Percentiles rank a stretch among this genome's conserved stretches.
phyloP scores from a whole-genome alignment of 1,140 invertebrate species.

The Vanessa atalanta region DNA sequence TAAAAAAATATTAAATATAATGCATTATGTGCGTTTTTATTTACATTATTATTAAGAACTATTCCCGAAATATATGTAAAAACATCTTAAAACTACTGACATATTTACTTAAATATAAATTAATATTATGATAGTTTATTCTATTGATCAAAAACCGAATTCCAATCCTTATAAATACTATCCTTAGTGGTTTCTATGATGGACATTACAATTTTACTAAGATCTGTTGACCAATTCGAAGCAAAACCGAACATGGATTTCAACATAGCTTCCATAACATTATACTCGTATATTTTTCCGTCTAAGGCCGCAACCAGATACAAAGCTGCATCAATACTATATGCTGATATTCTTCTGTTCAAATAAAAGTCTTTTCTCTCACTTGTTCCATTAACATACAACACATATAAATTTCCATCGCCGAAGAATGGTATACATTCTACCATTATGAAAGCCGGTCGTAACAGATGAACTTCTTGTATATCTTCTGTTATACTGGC shows the following conservation, averaged over 20 bases:
- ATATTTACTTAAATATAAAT: neutral
- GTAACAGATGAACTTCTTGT: conserved; percentile 50
- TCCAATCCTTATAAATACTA: conserved; percentile 34
- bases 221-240: conserved; percentile 50
- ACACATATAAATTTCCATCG: conserved; percentile 56
- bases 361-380: conserved; percentile 60
- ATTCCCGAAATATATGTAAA: too few relatives aligned
- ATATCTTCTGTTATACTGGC: conserved; percentile 54
- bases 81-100: neutral
- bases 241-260: conserved; percentile 60
- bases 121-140: neutral
- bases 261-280: conserved; percentile 61
- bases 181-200: conserved; percentile 52
- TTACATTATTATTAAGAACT: too few relatives aligned
- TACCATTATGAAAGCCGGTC: conserved; percentile 67
- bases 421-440: conserved; percentile 60
- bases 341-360: conserved; percentile 53
- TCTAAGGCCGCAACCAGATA: conserved; percentile 62
- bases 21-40: too few relatives aligned
- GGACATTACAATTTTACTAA: conserved; percentile 61
- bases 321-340: conserved; percentile 63
- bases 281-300: conserved; percentile 69
- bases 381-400: conserved; percentile 60
- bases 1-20: too few relatives aligned
- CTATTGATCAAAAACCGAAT: conserved; percentile 21